Evolutionary conservation across 2,888 invertebrate genomes (phyloP).

Genomic region (Pteria penguin): DNA sequence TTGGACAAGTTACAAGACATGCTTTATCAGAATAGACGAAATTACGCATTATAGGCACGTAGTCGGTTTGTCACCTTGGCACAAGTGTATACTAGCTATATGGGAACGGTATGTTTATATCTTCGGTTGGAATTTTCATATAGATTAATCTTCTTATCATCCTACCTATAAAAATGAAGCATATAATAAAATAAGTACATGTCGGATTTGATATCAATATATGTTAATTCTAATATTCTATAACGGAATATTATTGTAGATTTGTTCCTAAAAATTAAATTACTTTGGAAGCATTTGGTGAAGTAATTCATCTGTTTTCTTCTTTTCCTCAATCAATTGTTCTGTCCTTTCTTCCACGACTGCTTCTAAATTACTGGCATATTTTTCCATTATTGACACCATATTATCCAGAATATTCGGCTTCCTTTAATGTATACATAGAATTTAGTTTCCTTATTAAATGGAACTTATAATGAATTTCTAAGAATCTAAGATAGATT

Average conservation of each 20-base stretch:
- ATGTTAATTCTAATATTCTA: background rate
- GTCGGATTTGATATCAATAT: background rate
- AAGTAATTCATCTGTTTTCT: slow-evolving; percentile 95
- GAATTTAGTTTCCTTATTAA: background rate
- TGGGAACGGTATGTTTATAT: no score
- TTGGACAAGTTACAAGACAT: no score
- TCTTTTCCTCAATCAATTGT: slow-evolving; percentile 96
- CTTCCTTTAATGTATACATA: slow-evolving; percentile 84
- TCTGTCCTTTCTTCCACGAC: slow-evolving; percentile 96
- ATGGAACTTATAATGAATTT: background rate
- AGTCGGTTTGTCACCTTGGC: no score
- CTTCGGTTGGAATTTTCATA: background rate
- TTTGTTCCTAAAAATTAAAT: no score
- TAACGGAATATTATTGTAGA: no score
- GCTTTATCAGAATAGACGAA: no score
- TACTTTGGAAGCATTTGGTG: slow-evolving; percentile 79
- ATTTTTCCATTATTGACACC: slow-evolving; percentile 99
- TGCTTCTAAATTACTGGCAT: slow-evolving; percentile 95
- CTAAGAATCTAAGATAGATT: background rate
- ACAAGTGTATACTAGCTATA: no score
- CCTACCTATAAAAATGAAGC: no score
- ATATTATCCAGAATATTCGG: slow-evolving; percentile 98
- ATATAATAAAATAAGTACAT: background rate
- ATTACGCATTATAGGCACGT: no score
- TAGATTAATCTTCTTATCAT: background rate